Base-by-base conservation (phyloP, 1,140 invertebrate species). In the Tetranychus cinnabarinus region DNA sequence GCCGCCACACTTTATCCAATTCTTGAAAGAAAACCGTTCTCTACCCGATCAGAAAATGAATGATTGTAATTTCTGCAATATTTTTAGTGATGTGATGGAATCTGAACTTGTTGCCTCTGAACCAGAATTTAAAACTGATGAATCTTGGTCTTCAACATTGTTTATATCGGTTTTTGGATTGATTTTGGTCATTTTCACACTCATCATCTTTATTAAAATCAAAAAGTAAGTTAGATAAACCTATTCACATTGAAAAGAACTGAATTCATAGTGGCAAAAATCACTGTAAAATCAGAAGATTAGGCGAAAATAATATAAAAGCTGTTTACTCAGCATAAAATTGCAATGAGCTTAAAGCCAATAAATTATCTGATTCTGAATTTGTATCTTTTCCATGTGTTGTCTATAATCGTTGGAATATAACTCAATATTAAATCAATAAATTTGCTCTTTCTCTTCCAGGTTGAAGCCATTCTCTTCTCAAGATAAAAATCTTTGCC, bases 1-100 rank as follows among this genome's bases (percentile, higher is more conserved):
- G 35, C 59, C 63, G 12, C 55, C 63, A 1, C 45, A 33, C 34
- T 34, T 64, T 33, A 37, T 61, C 15, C 34, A 62, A 42, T 6
- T 45, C 42, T 36, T 58, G 2, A 33, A 10, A 36, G 59, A 61
- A 48, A 64, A 61, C 39, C 33, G 47, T n/a, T 62, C 63, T 7
- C 12, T 58, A 3, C 13, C 8, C n/a, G 31, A 33, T 33, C 7
- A n/a, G 8, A 47, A 45, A 47, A 5, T 34, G 8, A 37, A 58
- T 10, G 37, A 54, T n/a, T 64, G 63, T 48, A 64, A 64, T 56
- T 61, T 64, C 48, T 64, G 63, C 45, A 33, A 61, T 33, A 13
- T 61, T 13, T 64, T 64, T 56, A 13, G 34, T 46, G 45, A 61
- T 56, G 31, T 58, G 23, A 50, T 6, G 55, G 58, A 52, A 37